A percentile compares a stretch with the other conserved stretches of the same genome.
These are phyloP conservation scores for Heliconius hewitsoni DNA, from an alignment of 1,140 invertebrate genomes.

Conservation along the genomic window DNA sequence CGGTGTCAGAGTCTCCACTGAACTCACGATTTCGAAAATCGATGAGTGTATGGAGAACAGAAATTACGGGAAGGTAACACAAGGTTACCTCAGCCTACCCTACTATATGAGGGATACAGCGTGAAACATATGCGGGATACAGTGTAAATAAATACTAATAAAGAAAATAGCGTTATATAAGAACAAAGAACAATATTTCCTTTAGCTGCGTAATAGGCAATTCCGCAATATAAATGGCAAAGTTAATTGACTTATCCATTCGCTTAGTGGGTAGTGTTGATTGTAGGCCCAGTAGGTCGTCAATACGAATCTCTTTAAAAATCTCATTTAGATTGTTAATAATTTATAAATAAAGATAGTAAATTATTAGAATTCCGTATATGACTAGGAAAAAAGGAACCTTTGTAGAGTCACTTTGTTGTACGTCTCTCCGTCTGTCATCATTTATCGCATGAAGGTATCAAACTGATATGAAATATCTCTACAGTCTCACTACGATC, in stretches of 20 bases:
- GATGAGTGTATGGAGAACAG: not conserved
- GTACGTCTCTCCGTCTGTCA: no score
- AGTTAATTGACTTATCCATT: not conserved
- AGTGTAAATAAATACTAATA: not conserved
- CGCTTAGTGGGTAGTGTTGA: not conserved
- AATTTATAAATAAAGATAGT: no score
- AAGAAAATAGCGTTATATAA: no score
- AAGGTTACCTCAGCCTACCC: not conserved
- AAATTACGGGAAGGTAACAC: not conserved
- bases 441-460: no score
- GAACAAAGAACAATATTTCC: not conserved
- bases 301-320: not conserved
- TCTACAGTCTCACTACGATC: no score
- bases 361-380: no score
- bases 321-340: no score
- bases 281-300: not conserved
- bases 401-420: no score
- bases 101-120: not conserved
- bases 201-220: slow-evolving; percentile 3
- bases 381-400: no score
- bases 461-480: no score
- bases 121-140: not conserved
- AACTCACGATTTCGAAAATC: no score
- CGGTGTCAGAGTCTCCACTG: no score
- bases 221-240: not conserved